Conservation (phyloP, 2,113 vertebrate genomes). For the Butorides virescens region DNA sequence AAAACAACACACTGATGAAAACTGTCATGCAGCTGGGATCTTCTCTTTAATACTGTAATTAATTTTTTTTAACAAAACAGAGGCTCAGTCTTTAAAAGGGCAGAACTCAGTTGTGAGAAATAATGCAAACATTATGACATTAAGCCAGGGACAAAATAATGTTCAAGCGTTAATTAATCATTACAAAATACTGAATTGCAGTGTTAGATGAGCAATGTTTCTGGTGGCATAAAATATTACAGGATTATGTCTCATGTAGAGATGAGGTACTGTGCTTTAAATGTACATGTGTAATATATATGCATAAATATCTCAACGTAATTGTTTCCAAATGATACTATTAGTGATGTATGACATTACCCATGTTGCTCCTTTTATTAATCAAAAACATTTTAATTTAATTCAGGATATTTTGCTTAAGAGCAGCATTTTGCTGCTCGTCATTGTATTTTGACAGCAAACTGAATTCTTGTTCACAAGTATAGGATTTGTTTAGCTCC, state of each 20-base stretch:
- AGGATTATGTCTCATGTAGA: neutral
- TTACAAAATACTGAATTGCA: constrained; percentile 47
- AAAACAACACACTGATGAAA: neutral
- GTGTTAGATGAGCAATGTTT: constrained; percentile 18
- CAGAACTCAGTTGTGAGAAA: constrained; percentile 27
- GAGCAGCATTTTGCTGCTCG: constrained; percentile 74
- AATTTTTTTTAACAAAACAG: neutral
- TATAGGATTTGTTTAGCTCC: constrained; percentile 90
- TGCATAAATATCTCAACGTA: constrained; percentile 27
- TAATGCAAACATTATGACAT: constrained; percentile 55
- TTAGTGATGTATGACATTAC: neutral
- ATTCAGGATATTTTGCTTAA: constrained; percentile 68
- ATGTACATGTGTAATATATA: constrained; percentile 11
- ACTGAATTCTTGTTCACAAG: constrained; percentile 83
- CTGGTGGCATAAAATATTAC: constrained; percentile 52
- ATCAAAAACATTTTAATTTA: constrained; percentile 59
- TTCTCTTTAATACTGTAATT: neutral
- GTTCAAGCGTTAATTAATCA: constrained; percentile 64
- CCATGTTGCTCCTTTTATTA: constrained; percentile 35
- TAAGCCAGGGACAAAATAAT: constrained; percentile 54
- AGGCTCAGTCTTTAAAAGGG: neutral
- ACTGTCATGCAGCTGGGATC: neutral
- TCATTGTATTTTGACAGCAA: constrained; percentile 81
- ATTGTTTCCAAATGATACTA: constrained; percentile 29
- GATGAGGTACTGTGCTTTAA: neutral